These are phyloP conservation scores for Pangasius krempfi DNA, from an alignment of 2,797 vertebrate species.

Conservation along the genomic window DNA sequence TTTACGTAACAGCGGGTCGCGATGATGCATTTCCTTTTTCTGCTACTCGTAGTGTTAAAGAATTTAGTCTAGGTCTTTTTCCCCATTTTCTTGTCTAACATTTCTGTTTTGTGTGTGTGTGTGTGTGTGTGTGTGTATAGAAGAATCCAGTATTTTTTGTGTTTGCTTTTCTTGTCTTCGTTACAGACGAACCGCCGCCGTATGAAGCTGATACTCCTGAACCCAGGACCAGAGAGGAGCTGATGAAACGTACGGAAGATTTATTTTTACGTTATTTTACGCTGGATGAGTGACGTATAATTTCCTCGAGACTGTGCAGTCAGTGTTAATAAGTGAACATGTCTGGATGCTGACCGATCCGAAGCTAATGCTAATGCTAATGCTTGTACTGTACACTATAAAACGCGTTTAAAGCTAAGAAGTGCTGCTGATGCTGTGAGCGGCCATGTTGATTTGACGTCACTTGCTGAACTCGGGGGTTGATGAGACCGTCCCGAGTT, in stretches of 20 bases:
- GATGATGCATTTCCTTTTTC: no score
- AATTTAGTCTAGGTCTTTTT: no score
- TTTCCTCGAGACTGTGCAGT: not conserved
- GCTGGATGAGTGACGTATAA: no score
- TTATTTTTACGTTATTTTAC: not conserved
- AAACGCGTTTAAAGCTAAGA: not conserved
- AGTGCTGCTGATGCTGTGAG: not conserved
- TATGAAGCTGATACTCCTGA: slow-evolving; percentile 76
- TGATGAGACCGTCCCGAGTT: no score
- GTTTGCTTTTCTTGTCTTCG: slow-evolving; percentile 4
- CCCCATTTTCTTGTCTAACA: no score
- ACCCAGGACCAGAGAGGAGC: slow-evolving; percentile 73
- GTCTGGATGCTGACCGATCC: not conserved
- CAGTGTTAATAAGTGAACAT: not conserved
- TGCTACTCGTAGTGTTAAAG: no score
- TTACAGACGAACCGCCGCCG: slow-evolving; percentile 63
- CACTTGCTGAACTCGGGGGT: not conserved
- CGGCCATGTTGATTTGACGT: not conserved
- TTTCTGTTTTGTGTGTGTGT: no score
- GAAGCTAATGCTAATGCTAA: not conserved
- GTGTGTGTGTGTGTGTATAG: no score
- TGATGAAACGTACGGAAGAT: slow-evolving; percentile 69
- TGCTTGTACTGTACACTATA: not conserved
- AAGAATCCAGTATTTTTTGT: not conserved
- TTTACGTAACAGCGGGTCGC: no score